Percentiles rank a stretch among this genome's conserved stretches.
Evolutionary conservation across 2,888 invertebrate genomes (phyloP).

Genomic region (Acleris sparsana): DNA sequence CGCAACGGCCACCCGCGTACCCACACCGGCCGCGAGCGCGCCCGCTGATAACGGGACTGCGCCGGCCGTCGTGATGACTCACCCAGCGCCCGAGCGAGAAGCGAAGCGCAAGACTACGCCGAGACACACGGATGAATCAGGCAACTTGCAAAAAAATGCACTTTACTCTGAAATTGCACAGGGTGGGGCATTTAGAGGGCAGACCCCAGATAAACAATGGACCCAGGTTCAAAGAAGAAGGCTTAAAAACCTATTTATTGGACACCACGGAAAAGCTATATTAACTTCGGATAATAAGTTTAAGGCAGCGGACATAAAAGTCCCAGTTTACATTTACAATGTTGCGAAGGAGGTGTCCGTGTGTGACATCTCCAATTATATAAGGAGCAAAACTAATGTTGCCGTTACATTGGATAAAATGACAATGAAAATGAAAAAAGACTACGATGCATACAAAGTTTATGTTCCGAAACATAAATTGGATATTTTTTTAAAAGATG

Average conservation of each 20-base stretch:
- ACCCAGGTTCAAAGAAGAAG: no score
- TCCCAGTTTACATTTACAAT: neutral
- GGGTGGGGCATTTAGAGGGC: constrained; percentile 6
- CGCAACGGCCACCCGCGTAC: no score
- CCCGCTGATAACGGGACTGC: no score
- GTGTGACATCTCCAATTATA: neutral
- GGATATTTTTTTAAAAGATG: no score
- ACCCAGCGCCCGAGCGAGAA: constrained; percentile 3
- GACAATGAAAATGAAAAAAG: neutral
- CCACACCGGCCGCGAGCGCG: no score
- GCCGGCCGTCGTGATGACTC: no score
- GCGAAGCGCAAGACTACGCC: neutral
- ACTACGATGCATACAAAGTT: neutral
- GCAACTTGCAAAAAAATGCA: neutral
- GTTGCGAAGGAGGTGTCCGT: neutral
- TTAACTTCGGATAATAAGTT: no score
- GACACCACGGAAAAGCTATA: constrained; percentile 1
- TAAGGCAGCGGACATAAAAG: no score
- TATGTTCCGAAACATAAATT: no score
- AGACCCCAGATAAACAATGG: constrained; percentile 1
- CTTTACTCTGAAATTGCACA: constrained; percentile 6
- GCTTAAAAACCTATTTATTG: constrained; percentile 11
- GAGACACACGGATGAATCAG: neutral
- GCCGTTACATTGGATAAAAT: neutral
- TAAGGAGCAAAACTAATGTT: neutral